Percentiles rank a stretch among this genome's conserved stretches.
Evolutionary conservation across 2,113 vertebrate genomes (phyloP).

Genomic region (Willisornis vidua): DNA sequence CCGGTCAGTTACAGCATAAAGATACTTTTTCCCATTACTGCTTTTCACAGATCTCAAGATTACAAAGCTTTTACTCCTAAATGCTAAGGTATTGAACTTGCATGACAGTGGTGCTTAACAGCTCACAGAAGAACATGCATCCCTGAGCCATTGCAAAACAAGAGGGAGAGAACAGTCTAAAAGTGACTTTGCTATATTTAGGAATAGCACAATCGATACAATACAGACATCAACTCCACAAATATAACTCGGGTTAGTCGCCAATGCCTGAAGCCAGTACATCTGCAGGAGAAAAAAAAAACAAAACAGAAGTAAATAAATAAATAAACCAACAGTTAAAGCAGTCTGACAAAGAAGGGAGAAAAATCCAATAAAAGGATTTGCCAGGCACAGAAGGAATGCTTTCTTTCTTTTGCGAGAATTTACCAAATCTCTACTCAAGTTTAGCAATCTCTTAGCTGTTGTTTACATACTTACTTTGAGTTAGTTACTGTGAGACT

Average conservation of each 20-base stretch:
- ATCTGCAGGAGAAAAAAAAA: background rate
- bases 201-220: constrained; percentile 58
- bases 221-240: constrained; percentile 39
- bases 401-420: background rate
- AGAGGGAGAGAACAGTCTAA: background rate
- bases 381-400: background rate
- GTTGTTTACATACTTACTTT: background rate
- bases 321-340: background rate
- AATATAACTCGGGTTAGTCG: constrained; percentile 19
- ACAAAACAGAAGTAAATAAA: background rate
- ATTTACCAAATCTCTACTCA: background rate
- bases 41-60: background rate
- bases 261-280: constrained; percentile 38
- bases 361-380: background rate
- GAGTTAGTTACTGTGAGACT: background rate
- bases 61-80: background rate
- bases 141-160: background rate
- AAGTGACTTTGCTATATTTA: constrained; percentile 69
- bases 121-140: background rate
- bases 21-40: background rate
- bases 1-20: background rate
- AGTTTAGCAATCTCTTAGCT: background rate
- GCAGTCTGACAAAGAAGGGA: background rate
- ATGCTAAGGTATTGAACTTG: background rate
- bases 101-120: background rate